These are phyloP conservation scores for Steinernema hermaphroditum DNA, from an alignment of 2,888 invertebrate species.

Conservation along the genomic window DNA sequence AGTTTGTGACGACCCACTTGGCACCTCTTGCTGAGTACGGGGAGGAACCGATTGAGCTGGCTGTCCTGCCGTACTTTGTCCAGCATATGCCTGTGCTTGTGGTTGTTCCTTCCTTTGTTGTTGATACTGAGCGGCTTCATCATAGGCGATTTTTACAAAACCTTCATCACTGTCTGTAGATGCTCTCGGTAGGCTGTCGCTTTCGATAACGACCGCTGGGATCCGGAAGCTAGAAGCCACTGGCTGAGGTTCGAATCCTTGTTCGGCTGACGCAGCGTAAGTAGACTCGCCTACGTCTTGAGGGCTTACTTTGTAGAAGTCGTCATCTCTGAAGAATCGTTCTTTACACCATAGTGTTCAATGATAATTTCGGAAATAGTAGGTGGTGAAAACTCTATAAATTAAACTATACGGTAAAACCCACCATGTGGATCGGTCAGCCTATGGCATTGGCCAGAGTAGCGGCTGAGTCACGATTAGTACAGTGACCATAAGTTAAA, in stretches of 20 bases:
- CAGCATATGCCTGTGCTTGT: background rate
- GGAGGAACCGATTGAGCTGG: background rate
- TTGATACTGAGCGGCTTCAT: background rate
- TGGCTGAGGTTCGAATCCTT: background rate
- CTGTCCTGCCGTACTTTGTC: background rate
- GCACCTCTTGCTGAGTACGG: too few relatives aligned
- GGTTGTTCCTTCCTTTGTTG: constrained; percentile 13
- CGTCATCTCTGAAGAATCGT: background rate
- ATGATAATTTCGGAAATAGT: too few relatives aligned
- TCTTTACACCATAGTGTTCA: too few relatives aligned
- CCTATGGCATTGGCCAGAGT: too few relatives aligned
- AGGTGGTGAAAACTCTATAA: too few relatives aligned
- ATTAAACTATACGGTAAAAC: too few relatives aligned
- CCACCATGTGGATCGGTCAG: too few relatives aligned
- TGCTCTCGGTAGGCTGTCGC: background rate
- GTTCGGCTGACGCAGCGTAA: background rate
- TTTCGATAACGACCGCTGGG: background rate
- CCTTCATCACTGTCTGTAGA: constrained; percentile 13
- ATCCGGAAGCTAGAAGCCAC: background rate
- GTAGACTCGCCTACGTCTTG: background rate
- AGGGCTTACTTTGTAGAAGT: background rate
- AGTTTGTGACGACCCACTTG: too few relatives aligned
- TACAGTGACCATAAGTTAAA: too few relatives aligned
- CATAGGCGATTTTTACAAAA: background rate
- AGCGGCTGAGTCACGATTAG: too few relatives aligned